Evolutionary conservation across 2,797 vertebrate genomes (phyloP).

Genomic region (Hyperoplus immaculatus): DNA sequence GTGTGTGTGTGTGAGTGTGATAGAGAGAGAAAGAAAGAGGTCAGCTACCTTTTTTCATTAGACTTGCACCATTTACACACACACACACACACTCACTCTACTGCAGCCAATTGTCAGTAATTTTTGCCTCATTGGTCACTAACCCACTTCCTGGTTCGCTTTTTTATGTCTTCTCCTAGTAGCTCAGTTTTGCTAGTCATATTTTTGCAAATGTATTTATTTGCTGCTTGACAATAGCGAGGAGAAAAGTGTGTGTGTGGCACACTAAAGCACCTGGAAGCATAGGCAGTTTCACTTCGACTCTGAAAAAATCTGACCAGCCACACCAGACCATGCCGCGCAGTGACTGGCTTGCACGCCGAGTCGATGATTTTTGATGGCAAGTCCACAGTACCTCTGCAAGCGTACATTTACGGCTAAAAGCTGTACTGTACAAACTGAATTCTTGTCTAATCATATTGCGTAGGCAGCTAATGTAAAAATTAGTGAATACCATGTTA

Average conservation of each 20-base stretch:
- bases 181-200: slow-evolving; percentile 2
- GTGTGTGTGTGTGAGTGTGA: slow-evolving; percentile 10
- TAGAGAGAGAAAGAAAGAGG: not conserved
- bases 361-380: not conserved
- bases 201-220: slow-evolving; percentile 4
- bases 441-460: not conserved
- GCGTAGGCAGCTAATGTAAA: not conserved
- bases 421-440: not conserved
- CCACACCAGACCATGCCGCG: too few relatives aligned
- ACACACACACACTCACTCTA: not conserved
- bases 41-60: slow-evolving; percentile 11
- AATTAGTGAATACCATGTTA: not conserved
- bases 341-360: too few relatives aligned
- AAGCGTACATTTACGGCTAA: not conserved
- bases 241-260: not conserved
- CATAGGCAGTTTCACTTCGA: too few relatives aligned
- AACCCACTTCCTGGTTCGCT: slow-evolving; percentile 34
- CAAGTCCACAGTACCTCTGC: not conserved
- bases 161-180: not conserved
- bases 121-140: slow-evolving; percentile 39
- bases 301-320: too few relatives aligned
- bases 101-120: slow-evolving; percentile 4
- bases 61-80: not conserved
- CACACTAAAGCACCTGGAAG: too few relatives aligned
- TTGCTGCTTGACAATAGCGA: not conserved